Percentiles rank a stretch among this genome's conserved stretches.
These are phyloP conservation scores for Hypotaenidia philippensis DNA, from an alignment of 2,797 vertebrate species.

Conservation along the genomic window DNA sequence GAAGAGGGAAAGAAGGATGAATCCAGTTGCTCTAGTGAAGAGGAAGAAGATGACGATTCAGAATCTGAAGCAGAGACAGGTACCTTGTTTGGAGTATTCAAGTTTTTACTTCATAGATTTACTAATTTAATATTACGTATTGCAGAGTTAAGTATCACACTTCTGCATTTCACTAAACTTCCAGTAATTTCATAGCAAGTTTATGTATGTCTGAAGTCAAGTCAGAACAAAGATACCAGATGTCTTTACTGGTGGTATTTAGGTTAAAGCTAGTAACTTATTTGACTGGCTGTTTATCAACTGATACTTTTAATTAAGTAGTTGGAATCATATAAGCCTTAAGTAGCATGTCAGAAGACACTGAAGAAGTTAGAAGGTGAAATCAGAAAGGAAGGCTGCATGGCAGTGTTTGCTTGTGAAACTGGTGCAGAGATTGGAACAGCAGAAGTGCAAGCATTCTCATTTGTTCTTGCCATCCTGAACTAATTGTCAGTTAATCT, in stretches of 20 bases:
- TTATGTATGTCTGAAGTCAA: neutral
- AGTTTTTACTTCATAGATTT: neutral
- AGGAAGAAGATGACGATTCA: constrained; percentile 97
- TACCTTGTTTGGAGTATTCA: constrained; percentile 48
- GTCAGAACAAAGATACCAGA: neutral
- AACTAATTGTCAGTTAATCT: neutral
- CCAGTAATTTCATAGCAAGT: neutral
- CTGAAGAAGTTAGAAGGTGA: neutral
- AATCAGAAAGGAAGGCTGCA: neutral
- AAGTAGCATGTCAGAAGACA: neutral
- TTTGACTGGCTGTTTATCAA: neutral
- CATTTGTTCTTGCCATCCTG: neutral
- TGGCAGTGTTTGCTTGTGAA: neutral
- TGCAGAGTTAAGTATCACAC: neutral
- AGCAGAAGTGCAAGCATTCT: neutral
- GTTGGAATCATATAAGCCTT: neutral
- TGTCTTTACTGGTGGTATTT: neutral
- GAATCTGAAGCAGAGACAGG: constrained; percentile 98
- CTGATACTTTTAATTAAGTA: neutral
- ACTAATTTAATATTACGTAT: neutral
- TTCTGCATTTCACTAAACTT: neutral
- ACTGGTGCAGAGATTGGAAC: neutral
- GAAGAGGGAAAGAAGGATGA: constrained; percentile 98
- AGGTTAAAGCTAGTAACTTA: neutral
- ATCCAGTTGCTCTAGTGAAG: constrained; percentile 98